Evolutionary conservation across 2,888 invertebrate genomes (phyloP).

Genomic region (Azorinus chamasolen): DNA sequence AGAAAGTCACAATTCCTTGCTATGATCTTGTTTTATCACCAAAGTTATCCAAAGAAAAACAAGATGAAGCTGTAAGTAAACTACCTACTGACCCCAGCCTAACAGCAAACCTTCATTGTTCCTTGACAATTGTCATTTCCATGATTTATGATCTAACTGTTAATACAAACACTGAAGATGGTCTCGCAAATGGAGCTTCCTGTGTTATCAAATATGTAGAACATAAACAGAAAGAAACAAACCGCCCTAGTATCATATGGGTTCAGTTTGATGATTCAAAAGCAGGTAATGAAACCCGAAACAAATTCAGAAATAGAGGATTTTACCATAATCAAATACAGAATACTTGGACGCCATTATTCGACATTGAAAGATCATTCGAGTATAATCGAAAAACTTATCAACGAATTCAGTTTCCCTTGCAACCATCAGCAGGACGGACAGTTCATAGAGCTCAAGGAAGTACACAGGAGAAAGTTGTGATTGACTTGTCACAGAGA

Average conservation of each 20-base stretch:
- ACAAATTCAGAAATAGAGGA: slow-evolving; percentile 36
- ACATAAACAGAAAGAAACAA: slow-evolving; percentile 29
- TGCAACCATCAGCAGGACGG: slow-evolving; percentile 51
- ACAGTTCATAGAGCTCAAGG: slow-evolving; percentile 62
- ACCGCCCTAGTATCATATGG: slow-evolving; percentile 55
- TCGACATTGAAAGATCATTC: slow-evolving; percentile 52
- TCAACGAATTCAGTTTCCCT: slow-evolving; percentile 53
- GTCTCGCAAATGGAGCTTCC: slow-evolving; percentile 51
- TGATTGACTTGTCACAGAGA: slow-evolving; percentile 28
- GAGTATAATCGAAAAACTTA: slow-evolving; percentile 39
- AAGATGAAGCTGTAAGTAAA: slow-evolving; percentile 17
- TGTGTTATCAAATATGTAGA: slow-evolving; percentile 48
- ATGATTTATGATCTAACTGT: no score
- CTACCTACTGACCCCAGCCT: slow-evolving; percentile 27
- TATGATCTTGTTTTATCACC: slow-evolving; percentile 27
- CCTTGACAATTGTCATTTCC: slow-evolving; percentile 13
- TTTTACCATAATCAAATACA: slow-evolving; percentile 34
- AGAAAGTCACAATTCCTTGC: slow-evolving; percentile 22
- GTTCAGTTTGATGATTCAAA: slow-evolving; percentile 43
- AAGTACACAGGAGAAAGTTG: slow-evolving; percentile 36
- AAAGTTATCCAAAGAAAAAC: slow-evolving; percentile 27
- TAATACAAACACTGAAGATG: no score
- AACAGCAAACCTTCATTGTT: slow-evolving; percentile 28
- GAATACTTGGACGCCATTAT: slow-evolving; percentile 51
- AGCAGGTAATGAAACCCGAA: slow-evolving; percentile 34